phyloP scores from a whole-genome alignment of 2,113 vertebrate genomes.

The Rhineura floridana region DNA sequence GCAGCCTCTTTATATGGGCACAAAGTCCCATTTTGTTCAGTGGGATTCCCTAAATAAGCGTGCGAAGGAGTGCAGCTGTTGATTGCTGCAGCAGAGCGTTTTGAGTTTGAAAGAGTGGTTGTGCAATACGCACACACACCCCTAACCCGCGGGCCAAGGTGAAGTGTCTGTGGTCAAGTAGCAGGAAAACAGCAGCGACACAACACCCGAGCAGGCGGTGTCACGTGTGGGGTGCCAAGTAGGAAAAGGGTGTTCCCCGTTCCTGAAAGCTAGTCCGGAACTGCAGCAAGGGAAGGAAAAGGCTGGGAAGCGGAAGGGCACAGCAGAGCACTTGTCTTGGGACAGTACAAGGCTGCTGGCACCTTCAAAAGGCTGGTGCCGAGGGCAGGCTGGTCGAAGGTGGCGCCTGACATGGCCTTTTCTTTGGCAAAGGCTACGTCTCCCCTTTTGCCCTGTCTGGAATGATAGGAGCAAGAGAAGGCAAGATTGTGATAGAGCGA shows the following conservation, averaged over 20 bases:
- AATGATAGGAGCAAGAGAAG: too few species aligned
- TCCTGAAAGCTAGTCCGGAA: not conserved
- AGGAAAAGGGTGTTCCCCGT: conserved; percentile 67
- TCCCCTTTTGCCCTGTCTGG: not conserved
- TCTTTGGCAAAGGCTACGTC: not conserved
- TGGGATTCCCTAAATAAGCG: not conserved
- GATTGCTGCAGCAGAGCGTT: not conserved
- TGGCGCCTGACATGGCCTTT: not conserved
- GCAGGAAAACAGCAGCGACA: not conserved
- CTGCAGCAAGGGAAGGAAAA: conserved; percentile 35
- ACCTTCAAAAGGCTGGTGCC: not conserved
- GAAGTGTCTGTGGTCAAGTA: not conserved
- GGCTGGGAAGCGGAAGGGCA: conserved; percentile 55
- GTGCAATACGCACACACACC: not conserved
- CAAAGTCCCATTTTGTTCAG: not conserved
- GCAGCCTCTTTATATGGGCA: not conserved
- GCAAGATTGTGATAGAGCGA: too few species aligned
- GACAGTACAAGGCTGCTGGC: not conserved
- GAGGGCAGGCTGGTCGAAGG: not conserved
- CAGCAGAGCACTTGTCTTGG: not conserved
- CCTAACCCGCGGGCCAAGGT: too few species aligned
- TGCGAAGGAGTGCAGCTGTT: not conserved
- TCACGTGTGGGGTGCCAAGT: conserved; percentile 53
- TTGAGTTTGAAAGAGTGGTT: not conserved
- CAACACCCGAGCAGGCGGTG: fast-evolving